These are phyloP conservation scores for Homalodisca vitripennis DNA, from an alignment of 1,140 invertebrate species.

Conservation along the genomic window DNA sequence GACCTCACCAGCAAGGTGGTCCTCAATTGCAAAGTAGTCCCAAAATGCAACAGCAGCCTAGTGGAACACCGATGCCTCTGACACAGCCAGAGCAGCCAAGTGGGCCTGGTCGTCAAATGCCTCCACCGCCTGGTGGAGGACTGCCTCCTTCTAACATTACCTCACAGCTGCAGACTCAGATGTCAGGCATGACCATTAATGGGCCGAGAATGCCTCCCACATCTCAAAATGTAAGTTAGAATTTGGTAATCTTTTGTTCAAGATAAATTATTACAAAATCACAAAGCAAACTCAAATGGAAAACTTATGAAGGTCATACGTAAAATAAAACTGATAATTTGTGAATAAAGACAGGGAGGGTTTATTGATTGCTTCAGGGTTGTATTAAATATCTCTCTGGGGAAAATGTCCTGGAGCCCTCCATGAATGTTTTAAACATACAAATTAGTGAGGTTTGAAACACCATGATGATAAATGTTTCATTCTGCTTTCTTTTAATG, in stretches of 20 bases:
- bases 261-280: neutral
- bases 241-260: neutral
- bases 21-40: neutral
- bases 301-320: no score
- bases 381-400: no score
- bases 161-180: conserved; percentile 40
- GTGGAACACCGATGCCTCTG: neutral
- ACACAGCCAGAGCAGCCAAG: neutral
- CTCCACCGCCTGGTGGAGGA: conserved; percentile 32
- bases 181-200: conserved; percentile 41
- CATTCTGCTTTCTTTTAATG: no score
- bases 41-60: neutral
- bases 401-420: no score
- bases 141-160: neutral
- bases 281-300: no score
- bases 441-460: no score
- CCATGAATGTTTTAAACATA: no score
- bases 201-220: conserved; percentile 27
- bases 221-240: conserved; percentile 18
- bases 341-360: no score
- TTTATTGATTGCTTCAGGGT: no score
- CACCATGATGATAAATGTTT: no score
- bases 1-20: neutral
- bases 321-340: no score
- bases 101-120: conserved; percentile 18